Evolutionary conservation across 2,113 vertebrate species (phyloP), one percentile per base, ranked within the genome.

Genomic region (Microtus montanus): DNA sequence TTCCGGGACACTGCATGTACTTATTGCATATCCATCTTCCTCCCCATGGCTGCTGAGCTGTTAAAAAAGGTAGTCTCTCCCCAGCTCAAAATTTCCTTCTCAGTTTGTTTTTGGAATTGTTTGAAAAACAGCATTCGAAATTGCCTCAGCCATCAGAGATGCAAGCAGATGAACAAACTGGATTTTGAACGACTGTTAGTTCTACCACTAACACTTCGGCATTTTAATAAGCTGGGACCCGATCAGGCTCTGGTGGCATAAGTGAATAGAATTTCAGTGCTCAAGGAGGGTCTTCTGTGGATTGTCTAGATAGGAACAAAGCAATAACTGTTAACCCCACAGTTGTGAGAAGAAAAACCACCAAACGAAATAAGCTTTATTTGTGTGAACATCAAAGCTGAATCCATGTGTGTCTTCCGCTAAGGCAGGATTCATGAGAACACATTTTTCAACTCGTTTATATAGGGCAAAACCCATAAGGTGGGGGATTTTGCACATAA

Each of bases 261-360:
- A 87, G 49, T 24, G 52, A 68, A 35, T 38, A 77, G 44, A 80
- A 64, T 92, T 89, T 95, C 47, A 41, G 38, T 28, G 82, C 35
- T 38, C 87, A 49, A 0, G 3, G 75, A 95, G 9, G 35, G 15
- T 54, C 38, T 30, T 38, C 87, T 82, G 75, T 66, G 87, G n/a
- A 74, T 94, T 97, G 77, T 88, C 86, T 86, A 44, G 58, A 73
- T 73, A 41, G 52, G 5, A 95, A 73, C 19, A 93, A 92, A 94
- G 68, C 7, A 38, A 24, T 86, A 92, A 90, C n/a, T 63, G 7
- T 63, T 38, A 61, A 38, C 13, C 12, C 54, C 54, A 28, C 54
- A 82, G 12, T 61, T 10, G 1, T 17, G 13, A 61, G 7, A n/a
- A 83, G n/a, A 82, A 82, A 61, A 35, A 30, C 13, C n/a, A 83